A percentile compares a stretch with the other conserved stretches of the same genome.
These are phyloP conservation scores for Baccha elongata DNA, from an alignment of 2,888 invertebrate genomes.

Conservation along the genomic window DNA sequence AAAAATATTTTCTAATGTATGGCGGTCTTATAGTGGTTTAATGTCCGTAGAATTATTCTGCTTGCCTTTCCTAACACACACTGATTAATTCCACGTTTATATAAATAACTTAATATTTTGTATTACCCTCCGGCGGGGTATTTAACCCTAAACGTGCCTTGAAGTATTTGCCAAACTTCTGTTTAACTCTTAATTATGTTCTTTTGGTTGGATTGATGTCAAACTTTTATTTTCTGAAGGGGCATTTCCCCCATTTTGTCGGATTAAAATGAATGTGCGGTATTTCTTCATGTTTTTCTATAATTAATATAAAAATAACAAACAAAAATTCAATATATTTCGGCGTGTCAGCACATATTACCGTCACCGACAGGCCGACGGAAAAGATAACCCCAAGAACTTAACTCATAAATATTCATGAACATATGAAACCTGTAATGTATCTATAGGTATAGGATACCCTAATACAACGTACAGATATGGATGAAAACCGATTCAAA, in stretches of 20 bases:
- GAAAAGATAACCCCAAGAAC: slow-evolving; percentile 43
- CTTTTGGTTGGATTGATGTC: slow-evolving; percentile 20
- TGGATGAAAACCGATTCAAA: neutral
- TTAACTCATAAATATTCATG: slow-evolving; percentile 66
- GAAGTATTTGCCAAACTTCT: slow-evolving; percentile 17
- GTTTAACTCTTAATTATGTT: slow-evolving; percentile 46
- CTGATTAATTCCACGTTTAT: slow-evolving; percentile 12
- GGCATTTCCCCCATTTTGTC: neutral
- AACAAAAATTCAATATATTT: slow-evolving; percentile 33
- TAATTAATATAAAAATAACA: neutral
- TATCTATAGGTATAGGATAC: neutral
- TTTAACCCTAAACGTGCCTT: slow-evolving; percentile 16
- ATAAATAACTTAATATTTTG: slow-evolving; percentile 5
- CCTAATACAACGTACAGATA: neutral
- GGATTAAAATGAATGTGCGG: slow-evolving; percentile 14
- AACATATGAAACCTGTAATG: slow-evolving; percentile 8
- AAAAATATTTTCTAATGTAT: too few relatives aligned
- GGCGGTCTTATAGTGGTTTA: too few relatives aligned
- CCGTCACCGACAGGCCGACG: neutral
- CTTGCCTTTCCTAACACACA: neutral
- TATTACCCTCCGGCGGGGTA: slow-evolving; percentile 18
- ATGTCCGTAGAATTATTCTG: neutral
- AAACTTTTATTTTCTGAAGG: neutral
- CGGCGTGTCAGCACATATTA: slow-evolving; percentile 57
- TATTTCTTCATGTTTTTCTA: slow-evolving; percentile 22